phyloP scores from a whole-genome alignment of 2,797 vertebrate species.

The Paratrypauchen microcephalus region DNA sequence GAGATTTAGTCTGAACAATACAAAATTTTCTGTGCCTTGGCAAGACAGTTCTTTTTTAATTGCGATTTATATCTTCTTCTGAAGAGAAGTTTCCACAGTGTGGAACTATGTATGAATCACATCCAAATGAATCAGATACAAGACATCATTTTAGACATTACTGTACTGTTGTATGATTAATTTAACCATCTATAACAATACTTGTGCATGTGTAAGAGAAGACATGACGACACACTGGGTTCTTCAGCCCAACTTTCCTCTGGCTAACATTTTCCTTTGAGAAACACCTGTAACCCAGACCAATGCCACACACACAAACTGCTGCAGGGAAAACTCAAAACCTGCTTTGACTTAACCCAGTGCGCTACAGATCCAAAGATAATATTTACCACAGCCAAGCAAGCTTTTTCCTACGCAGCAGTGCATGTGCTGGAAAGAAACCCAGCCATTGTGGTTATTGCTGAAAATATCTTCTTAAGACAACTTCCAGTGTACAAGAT shows the following conservation, averaged over 20 bases:
- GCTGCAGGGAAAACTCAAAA: slow-evolving; percentile 13
- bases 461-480: slow-evolving; percentile 57
- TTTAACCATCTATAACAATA: not conserved
- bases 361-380: slow-evolving; percentile 36
- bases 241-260: slow-evolving; percentile 19
- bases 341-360: slow-evolving; percentile 20
- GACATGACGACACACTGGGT: slow-evolving; percentile 1
- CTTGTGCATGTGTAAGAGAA: not conserved
- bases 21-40: too few species aligned
- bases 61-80: too few species aligned
- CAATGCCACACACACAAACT: slow-evolving; percentile 20
- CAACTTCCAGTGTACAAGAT: slow-evolving; percentile 51
- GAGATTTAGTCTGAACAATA: too few species aligned
- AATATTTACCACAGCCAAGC: slow-evolving; percentile 47
- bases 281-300: slow-evolving; percentile 48
- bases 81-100: too few species aligned
- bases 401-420: slow-evolving; percentile 38
- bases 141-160: slow-evolving; percentile 1
- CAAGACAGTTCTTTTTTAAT: too few species aligned
- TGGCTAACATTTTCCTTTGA: slow-evolving; percentile 41
- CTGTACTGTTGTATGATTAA: slow-evolving; percentile 16
- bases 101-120: not conserved
- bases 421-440: slow-evolving; percentile 50
- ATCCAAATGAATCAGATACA: slow-evolving; percentile 12
- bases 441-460: slow-evolving; percentile 62